Evolutionary conservation across 2,113 vertebrate species (phyloP), one percentile per base, ranked within the genome.

Genomic region (Diphyllodes magnificus): DNA sequence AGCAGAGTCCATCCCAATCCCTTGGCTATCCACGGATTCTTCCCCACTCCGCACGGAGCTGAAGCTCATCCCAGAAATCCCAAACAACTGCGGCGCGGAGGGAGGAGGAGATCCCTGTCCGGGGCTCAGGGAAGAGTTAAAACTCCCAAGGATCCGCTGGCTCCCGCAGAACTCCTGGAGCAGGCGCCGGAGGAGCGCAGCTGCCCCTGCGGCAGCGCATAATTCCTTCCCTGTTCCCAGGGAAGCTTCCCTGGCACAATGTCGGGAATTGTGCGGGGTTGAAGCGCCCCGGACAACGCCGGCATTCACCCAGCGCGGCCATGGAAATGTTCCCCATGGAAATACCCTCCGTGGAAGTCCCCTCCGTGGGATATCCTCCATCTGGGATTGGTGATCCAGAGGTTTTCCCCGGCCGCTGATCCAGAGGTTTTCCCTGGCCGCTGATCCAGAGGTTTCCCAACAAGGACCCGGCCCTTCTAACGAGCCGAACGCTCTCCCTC

Each of bases 191-290:
- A 51, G 93, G 83, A 91, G 95, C 95, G 42, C 95, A 97, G 96
- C 98, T 97, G 97, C 96, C 95, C 75, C 90, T 33, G 80, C 44
- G 9, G 91, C 90, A 28, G 89, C 23, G 35, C 44, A 97, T 95
- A 97, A 98, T 97, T 92, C 96, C 95, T 94, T 82, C 95, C 94
- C 97, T 97, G 97, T 97, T 97, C 97, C 95, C 83, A 10, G 90
- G 86, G 56, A 53, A 31, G 57, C 87, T 95, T 71, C 94, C 92
- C 86, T 66, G 75, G 25, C 86, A 97, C 96, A 97, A 97, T 71
- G 82, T 86, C 91, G 88, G 66, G 57, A 94, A 97, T 95, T 97
- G 97, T 95, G 95, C 28, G 79, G 95, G 92, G 60, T 96, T 91
- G 81, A 60, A 92, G 61, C 78, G 11, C 49, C 89, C 57, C 63